Evolutionary conservation across 30 jellyfish, hydroid and myxozoan species (phyloP).

Genomic region (Pseudorhiza aurosa): DNA sequence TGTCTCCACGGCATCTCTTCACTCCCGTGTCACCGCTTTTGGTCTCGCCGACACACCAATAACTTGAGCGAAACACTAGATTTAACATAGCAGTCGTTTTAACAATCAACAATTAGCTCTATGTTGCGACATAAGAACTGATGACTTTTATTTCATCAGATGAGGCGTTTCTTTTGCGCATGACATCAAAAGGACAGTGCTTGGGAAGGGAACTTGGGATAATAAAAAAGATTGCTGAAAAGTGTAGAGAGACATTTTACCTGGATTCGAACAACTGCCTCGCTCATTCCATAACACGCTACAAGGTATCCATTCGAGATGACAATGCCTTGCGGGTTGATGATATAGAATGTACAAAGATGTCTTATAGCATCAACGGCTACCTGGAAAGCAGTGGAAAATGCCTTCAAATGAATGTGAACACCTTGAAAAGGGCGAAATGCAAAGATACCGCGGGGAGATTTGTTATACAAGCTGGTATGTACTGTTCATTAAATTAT

Average conservation of each 20-base stretch:
- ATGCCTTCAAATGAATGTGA: background rate
- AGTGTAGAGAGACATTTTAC: background rate
- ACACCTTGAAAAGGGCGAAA: no score
- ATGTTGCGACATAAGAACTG: no score
- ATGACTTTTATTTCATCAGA: background rate
- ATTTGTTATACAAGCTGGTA: no score
- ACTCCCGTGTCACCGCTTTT: no score
- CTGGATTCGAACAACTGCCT: constrained; percentile 4
- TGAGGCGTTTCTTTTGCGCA: constrained; percentile 4
- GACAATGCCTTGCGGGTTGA: background rate
- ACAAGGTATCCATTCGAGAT: background rate
- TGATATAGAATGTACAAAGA: background rate
- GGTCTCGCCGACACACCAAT: no score
- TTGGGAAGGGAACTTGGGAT: background rate
- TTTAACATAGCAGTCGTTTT: no score
- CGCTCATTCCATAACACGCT: background rate
- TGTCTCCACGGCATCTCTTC: no score
- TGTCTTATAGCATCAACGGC: background rate
- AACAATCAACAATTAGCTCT: no score
- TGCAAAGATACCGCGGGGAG: no score
- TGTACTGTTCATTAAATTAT: no score
- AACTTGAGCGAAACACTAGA: no score
- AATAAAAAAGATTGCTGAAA: background rate
- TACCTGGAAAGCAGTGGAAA: background rate
- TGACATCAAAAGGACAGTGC: background rate